Base-by-base conservation (phyloP, 2,797 vertebrate genomes). In the Sebastes taczanowskii region DNA sequence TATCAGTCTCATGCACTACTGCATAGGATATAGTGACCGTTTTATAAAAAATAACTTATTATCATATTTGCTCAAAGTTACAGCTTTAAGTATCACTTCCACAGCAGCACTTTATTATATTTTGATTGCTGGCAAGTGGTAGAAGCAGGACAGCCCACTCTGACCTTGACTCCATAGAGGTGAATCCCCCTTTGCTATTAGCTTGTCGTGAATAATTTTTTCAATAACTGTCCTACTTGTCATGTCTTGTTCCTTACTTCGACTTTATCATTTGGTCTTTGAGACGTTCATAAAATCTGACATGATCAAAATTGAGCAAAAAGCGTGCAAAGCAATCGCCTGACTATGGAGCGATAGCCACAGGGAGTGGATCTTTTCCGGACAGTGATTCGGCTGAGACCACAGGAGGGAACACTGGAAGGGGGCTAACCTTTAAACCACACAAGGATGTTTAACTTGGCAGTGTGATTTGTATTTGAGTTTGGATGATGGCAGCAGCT, bases 401-500 rank as follows among this genome's bases (percentile, higher is more conserved):
- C 32, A 77, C 76, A 74, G 73, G 73, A 78, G 66, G 84, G 34
- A 84, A 83, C 35, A 76, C 82, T 52, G 67, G 67, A 34, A 76
- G 76, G 77, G 70, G 56, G 83, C 27, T 87, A 91, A 88, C 90
- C 89, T 88, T 89, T 82, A 87, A 77, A 87, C 55, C 77, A 78
- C 22, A 46, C 42, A 7, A 75, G 66, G 74, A 88, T 70, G 67
- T 88, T 88, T 80, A 88, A 88, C 78, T 82, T 86, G 63, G 73
- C 75, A 84, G 13, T 38, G 61, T 74, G 30, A 84, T 76, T 81
- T 68, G 58, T 78, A 83, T 91, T 89, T 87, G 77, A 81, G 75
- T 92, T 79, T 88, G 79, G 68, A 70, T 85, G 85, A 89, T 79
- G 74, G 75, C 74, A 77, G 80, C 72, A 56, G 61, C 49, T 63